Evolutionary conservation across 2,888 invertebrate genomes (phyloP), one percentile per base, ranked within the genome.

Genomic region (Xylota segnis): DNA sequence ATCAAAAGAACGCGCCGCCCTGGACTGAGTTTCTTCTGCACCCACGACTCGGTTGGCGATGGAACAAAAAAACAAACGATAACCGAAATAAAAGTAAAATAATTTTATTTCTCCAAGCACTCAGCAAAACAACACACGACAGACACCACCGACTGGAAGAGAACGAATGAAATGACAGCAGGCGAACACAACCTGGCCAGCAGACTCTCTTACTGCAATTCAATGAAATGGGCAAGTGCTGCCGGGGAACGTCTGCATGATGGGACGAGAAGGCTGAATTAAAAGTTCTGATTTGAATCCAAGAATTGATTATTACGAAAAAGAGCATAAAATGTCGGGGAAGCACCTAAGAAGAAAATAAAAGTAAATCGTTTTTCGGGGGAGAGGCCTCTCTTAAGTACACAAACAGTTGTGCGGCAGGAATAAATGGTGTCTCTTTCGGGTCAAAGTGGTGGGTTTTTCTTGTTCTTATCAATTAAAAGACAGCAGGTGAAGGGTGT

Each of bases 141-240:
- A 45, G 58, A 71, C 71, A 40, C 75, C 70, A 43, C 32, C 81
- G 70, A 75, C 75, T 75, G 81, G 81, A 84, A 84, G 75, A 84
- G 70, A 84, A 81, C 81, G 84, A 84, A 84, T 84, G 81, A 83
- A 37, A 43, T 70, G 70, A 70, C 68, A 59, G 74, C 40, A 23
- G 23, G 12, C 32, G 12, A 34, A 32, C 32, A 32, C 16, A 47
- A 14, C 34, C 34, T 9, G 12, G 7, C 37, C 18, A 10, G 40
- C 23, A 14, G 27, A 9, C 56, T 50, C 47, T 65, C 37, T 27
- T 52, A 14, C 18, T 65, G 47, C 47, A 65, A 18, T 47, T 65
- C 63, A 18, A 47, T 47, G 32, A 65, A 32, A 47, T 12, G 18
- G 6, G 23, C 52, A 18, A 50, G 23, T 34, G 56, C 56, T 43